These are phyloP conservation scores for Beris chalybata DNA, from an alignment of 2,888 invertebrate genomes.

Conservation along the genomic window DNA sequence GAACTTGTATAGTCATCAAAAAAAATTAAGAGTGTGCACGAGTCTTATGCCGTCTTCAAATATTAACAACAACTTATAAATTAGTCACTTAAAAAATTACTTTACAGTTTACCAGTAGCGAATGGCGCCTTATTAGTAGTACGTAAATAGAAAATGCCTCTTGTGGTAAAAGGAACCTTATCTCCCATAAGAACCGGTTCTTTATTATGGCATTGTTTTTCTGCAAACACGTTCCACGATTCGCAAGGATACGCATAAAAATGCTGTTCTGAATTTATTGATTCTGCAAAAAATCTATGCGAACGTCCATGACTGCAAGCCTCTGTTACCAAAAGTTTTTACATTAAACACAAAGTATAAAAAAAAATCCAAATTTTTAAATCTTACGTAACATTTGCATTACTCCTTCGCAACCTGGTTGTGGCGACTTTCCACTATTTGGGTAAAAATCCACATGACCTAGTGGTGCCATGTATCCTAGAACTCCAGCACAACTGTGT, in stretches of 20 bases:
- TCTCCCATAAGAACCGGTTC: conserved; percentile 63
- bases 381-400: conserved; percentile 50
- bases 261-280: conserved; percentile 60
- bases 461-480: conserved; percentile 61
- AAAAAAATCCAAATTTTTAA: background rate
- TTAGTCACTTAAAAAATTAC: too few species aligned
- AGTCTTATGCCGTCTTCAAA: too few species aligned
- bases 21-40: too few species aligned
- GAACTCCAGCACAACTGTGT: conserved; percentile 69
- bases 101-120: conserved; percentile 53
- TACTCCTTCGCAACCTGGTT: conserved; percentile 67
- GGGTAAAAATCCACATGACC: conserved; percentile 78
- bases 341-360: background rate
- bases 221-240: conserved; percentile 54
- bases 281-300: conserved; percentile 65
- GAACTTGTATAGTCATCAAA: too few species aligned
- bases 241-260: conserved; percentile 64
- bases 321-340: conserved; percentile 49
- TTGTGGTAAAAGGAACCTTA: conserved; percentile 49
- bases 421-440: conserved; percentile 67
- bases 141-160: conserved; percentile 64
- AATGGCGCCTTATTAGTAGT: conserved; percentile 63
- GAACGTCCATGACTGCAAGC: conserved; percentile 72
- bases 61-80: too few species aligned
- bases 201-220: conserved; percentile 48